Evolutionary conservation across 2,888 invertebrate species (phyloP), one percentile per base, ranked within the genome.

Genomic region (Autographa pulchrina): DNA sequence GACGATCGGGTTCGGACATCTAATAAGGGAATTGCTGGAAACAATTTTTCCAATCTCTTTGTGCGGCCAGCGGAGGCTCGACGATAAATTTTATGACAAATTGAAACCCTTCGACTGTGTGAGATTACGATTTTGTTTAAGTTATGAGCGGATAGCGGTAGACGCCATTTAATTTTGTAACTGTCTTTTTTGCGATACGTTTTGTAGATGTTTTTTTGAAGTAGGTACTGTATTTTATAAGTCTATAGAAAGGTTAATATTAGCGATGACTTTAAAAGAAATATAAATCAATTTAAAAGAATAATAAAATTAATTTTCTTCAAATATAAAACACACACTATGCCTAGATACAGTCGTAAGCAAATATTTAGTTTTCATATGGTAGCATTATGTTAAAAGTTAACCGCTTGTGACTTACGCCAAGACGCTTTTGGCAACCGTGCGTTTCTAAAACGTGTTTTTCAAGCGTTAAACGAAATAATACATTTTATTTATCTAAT

Each of bases 81-180:
- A 82, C 86, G 86, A 89, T 91, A 91, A 90, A 90, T 88, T 91
- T 91, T 91, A 91, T 91, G 90, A 91, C 90, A 89, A 91, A 90
- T 91, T 89, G 90, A 90, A 89, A 88, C 85, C 88, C 85, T 86
- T 85, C 84, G 85, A 86, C 85, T 81, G 77, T 85, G 83, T 81
- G 84, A 83, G 84, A 85, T 87, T 86, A 86, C 75, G 72, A 72
- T 79, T 75, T 69, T 65, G 48, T 76, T 60, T 74, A 83, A 88
- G 81, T 74, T 69, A 83, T 38, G 70, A 80, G 84, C 76, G 70
- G 25, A 54, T 58, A 9, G 52, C 48, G 18, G 16, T 1, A 14
- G 18, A 18, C 0, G 9, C n/a, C n/a, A n/a, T n/a, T 11, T 14
- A 2, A 48, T n/a, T n/a, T n/a, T 6, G 48, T 48, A 4, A 7